Evolutionary conservation across 2,888 invertebrate species (phyloP).

Genomic region (Gari tellinella): DNA sequence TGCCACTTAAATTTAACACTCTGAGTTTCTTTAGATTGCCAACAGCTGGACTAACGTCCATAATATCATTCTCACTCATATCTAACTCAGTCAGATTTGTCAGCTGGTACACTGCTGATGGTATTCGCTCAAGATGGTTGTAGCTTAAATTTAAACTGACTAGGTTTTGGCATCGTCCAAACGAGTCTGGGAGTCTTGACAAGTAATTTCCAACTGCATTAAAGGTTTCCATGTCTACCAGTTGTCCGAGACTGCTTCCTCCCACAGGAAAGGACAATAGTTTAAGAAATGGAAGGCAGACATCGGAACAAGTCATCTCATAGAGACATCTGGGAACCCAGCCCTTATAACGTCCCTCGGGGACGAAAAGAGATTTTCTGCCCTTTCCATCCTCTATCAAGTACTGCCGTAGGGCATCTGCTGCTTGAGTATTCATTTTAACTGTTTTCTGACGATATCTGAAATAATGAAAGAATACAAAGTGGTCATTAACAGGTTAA

Average conservation of each 20-base stretch:
- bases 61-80: slow-evolving; percentile 74
- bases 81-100: slow-evolving; percentile 67
- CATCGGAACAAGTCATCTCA: slow-evolving; percentile 66
- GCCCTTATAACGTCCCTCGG: slow-evolving; percentile 77
- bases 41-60: slow-evolving; percentile 64
- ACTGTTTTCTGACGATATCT: no score
- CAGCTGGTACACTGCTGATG: slow-evolving; percentile 69
- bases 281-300: slow-evolving; percentile 75
- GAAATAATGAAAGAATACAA: no score
- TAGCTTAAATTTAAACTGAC: slow-evolving; percentile 73
- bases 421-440: slow-evolving; percentile 53
- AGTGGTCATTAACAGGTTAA: no score
- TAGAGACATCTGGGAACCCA: slow-evolving; percentile 78
- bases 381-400: slow-evolving; percentile 63
- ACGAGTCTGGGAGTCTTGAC: slow-evolving; percentile 69
- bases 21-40: slow-evolving; percentile 69
- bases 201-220: slow-evolving; percentile 77
- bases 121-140: slow-evolving; percentile 73
- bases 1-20: slow-evolving; percentile 72
- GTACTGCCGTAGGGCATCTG: slow-evolving; percentile 72
- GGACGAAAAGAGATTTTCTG: slow-evolving; percentile 62
- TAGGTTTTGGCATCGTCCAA: slow-evolving; percentile 71
- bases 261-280: slow-evolving; percentile 78
- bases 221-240: slow-evolving; percentile 72
- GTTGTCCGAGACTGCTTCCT: slow-evolving; percentile 73